Conservation (phyloP, 2,888 invertebrate species). For the Glyphotaelius pellucidus region DNA sequence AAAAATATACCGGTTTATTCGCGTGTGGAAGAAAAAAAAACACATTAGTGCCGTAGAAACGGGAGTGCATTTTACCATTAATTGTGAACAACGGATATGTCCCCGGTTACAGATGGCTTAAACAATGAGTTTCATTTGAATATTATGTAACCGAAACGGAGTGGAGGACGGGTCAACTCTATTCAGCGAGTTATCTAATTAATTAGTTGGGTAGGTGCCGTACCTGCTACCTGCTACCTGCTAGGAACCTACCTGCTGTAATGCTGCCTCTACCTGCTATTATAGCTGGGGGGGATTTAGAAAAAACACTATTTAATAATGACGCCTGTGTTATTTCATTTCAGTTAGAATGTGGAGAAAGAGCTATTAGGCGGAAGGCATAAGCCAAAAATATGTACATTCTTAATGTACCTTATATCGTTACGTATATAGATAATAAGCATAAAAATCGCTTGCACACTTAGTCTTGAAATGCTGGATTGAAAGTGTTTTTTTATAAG, state of each 20-base stretch:
- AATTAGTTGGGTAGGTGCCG: constrained; percentile 7
- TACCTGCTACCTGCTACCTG: not conserved
- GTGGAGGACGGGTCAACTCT: constrained; percentile 38
- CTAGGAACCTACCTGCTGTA: not conserved
- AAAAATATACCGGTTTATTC: constrained; percentile 4
- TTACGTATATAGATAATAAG: too few relatives aligned
- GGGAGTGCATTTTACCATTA: constrained; percentile 60
- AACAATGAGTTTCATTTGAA: constrained; percentile 62
- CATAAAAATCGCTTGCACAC: too few relatives aligned
- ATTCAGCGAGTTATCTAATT: constrained; percentile 20
- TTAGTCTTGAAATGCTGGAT: too few relatives aligned
- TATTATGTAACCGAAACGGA: constrained; percentile 63
- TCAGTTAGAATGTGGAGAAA: not conserved
- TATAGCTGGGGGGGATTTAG: not conserved
- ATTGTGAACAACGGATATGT: constrained; percentile 57
- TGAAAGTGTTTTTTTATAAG: too few relatives aligned
- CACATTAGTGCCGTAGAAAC: not conserved
- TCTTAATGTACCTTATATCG: too few relatives aligned
- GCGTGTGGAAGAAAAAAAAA: not conserved
- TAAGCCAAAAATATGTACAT: too few relatives aligned
- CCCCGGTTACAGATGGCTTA: constrained; percentile 60
- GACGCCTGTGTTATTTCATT: not conserved
- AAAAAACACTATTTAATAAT: not conserved
- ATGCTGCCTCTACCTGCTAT: not conserved
- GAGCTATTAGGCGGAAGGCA: too few relatives aligned